Conservation (phyloP, 2,888 invertebrate species). For the Cheiracanthium punctorium region DNA sequence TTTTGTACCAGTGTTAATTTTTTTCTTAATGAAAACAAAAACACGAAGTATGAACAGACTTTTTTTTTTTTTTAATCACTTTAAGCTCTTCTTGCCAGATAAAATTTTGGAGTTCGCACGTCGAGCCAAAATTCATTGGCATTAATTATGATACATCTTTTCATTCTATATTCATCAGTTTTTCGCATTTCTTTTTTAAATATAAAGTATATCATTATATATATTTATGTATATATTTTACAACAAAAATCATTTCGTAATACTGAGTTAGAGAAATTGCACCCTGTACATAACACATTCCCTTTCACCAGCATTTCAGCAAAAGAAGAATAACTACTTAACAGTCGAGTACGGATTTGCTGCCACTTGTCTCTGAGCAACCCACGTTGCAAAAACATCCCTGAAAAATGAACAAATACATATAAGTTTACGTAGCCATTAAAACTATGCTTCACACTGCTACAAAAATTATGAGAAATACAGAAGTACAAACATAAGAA, state of each 20-base stretch:
- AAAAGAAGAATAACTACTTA: conserved; percentile 79
- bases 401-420: conserved; percentile 78
- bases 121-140: neutral
- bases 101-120: neutral
- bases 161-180: conserved; percentile 16
- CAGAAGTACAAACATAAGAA: too few relatives aligned
- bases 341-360: conserved; percentile 85
- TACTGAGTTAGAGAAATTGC: conserved; percentile 64
- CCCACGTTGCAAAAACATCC: conserved; percentile 94
- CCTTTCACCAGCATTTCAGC: neutral
- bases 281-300: conserved; percentile 54
- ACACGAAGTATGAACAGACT: neutral
- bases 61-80: neutral
- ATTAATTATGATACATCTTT: conserved; percentile 18
- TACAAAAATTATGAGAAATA: too few relatives aligned
- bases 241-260: conserved; percentile 35
- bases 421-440: too few relatives aligned
- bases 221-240: conserved; percentile 40
- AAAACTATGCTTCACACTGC: too few relatives aligned
- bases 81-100: conserved; percentile 56
- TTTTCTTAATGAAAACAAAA: neutral
- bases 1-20: neutral
- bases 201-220: conserved; percentile 33
- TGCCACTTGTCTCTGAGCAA: conserved; percentile 85
- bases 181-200: neutral